Percentiles rank a stretch among this genome's conserved stretches.
Conservation (phyloP, 2,888 invertebrate species). For the Hyposoter dolosus region DNA sequence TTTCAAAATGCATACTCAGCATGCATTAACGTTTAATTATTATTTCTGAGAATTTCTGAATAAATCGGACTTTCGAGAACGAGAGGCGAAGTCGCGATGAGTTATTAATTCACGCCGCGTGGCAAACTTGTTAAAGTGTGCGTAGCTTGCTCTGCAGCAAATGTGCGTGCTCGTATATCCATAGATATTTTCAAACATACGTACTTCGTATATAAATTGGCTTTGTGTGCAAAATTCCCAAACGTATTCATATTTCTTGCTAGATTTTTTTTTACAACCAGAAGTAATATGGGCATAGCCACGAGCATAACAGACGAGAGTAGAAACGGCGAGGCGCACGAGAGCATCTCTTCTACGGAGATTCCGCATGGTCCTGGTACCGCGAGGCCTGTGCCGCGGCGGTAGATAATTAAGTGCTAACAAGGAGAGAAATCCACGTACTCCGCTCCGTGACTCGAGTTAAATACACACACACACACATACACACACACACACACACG, state of each 20-base stretch:
- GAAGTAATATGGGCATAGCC: slow-evolving; percentile 51
- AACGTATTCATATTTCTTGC: slow-evolving; percentile 36
- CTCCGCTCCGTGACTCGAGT: slow-evolving; percentile 57
- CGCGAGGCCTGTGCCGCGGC: slow-evolving; percentile 69
- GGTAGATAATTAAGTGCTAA: slow-evolving; percentile 83
- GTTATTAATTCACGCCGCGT: slow-evolving; percentile 70
- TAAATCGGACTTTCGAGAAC: slow-evolving; percentile 51
- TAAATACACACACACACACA: slow-evolving; percentile 12
- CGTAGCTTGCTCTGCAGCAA: not conserved
- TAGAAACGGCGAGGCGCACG: slow-evolving; percentile 49
- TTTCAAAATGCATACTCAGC: slow-evolving; percentile 18
- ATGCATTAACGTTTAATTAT: slow-evolving; percentile 65
- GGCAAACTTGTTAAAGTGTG: slow-evolving; percentile 38
- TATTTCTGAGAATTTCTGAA: slow-evolving; percentile 65
- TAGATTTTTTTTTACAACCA: slow-evolving; percentile 34
- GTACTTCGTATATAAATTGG: not conserved
- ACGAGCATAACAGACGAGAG: slow-evolving; percentile 39
- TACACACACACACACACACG: not conserved
- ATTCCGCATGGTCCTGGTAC: slow-evolving; percentile 65
- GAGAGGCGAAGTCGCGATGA: slow-evolving; percentile 46
- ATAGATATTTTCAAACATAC: not conserved
- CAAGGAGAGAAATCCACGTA: slow-evolving; percentile 79
- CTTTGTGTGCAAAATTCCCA: slow-evolving; percentile 19
- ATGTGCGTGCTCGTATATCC: not conserved
- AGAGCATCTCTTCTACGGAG: slow-evolving; percentile 75